These are phyloP conservation scores for Leuciscus waleckii DNA, from an alignment of 2,797 vertebrate genomes.

Conservation along the genomic window DNA sequence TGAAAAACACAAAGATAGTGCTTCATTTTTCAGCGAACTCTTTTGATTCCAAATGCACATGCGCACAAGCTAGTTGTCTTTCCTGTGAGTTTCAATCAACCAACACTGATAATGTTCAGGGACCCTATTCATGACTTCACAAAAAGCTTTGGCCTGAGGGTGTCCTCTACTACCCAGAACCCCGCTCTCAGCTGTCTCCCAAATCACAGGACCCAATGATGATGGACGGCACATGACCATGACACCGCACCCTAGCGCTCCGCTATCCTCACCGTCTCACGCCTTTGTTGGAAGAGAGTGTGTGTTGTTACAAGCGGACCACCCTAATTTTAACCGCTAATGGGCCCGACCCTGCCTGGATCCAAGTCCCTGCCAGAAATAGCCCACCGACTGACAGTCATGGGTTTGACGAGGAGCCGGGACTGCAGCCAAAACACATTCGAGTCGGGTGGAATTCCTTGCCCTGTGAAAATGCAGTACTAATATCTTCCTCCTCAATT, in stretches of 20 bases:
- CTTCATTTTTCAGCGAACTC: slow-evolving; percentile 24
- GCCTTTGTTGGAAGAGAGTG: slow-evolving; percentile 77
- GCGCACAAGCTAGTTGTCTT: not conserved
- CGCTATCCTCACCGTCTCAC: slow-evolving; percentile 68
- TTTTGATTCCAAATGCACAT: slow-evolving; percentile 26
- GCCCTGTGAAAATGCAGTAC: slow-evolving; percentile 82
- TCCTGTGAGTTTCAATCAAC: slow-evolving; percentile 25
- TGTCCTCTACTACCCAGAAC: slow-evolving; percentile 27
- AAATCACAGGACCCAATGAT: slow-evolving; percentile 63
- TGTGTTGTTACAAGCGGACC: slow-evolving; percentile 76
- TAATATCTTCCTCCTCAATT: slow-evolving; percentile 80
- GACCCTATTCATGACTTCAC: slow-evolving; percentile 29
- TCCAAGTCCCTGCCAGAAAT: slow-evolving; percentile 82
- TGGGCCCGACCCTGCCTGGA: slow-evolving; percentile 72
- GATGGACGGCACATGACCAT: slow-evolving; percentile 67
- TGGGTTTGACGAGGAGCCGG: slow-evolving; percentile 80
- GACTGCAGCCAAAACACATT: slow-evolving; percentile 81
- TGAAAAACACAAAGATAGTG: slow-evolving; percentile 24
- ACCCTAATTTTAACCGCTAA: slow-evolving; percentile 85
- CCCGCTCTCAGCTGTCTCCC: slow-evolving; percentile 62
- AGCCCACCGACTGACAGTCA: slow-evolving; percentile 81
- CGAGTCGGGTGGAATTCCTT: slow-evolving; percentile 84
- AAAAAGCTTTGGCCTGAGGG: slow-evolving; percentile 28
- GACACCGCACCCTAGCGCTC: slow-evolving; percentile 61
- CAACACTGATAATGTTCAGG: slow-evolving; percentile 16